Evolutionary conservation across 2,888 invertebrate genomes (phyloP).

Genomic region (Bursaphelenchus okinawaensis): DNA sequence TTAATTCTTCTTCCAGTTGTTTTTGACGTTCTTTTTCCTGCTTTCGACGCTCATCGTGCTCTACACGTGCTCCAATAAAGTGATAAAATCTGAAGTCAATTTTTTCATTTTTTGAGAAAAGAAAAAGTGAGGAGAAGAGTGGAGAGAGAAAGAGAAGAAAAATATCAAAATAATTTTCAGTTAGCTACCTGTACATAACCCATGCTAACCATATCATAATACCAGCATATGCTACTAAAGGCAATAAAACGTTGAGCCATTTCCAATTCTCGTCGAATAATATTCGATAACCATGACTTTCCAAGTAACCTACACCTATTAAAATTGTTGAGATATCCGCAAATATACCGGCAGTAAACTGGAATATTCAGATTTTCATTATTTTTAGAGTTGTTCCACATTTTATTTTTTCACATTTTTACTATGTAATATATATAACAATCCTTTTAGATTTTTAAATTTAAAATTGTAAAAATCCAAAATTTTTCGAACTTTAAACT

Average conservation of each 20-base stretch:
- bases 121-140: no score
- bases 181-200: background rate
- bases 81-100: constrained; percentile 10
- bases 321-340: constrained; percentile 24
- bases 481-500: no score
- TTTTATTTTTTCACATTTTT: background rate
- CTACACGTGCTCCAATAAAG: constrained; percentile 14
- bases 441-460: background rate
- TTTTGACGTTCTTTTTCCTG: constrained; percentile 9
- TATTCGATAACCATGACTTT: background rate
- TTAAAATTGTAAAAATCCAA: background rate
- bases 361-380: background rate
- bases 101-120: no score
- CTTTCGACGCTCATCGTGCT: constrained; percentile 17
- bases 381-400: background rate
- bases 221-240: background rate
- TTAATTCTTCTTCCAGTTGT: constrained; percentile 4
- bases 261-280: constrained; percentile 8
- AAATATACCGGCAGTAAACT: constrained; percentile 21
- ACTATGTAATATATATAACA: background rate
- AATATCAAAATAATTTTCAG: no score
- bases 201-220: background rate
- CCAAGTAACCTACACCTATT: constrained; percentile 13
- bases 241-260: constrained; percentile 19
- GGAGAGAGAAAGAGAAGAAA: constrained; percentile 14